Evolutionary conservation across 1,140 invertebrate species (phyloP), one percentile per base, ranked within the genome.

Genomic region (Oryctes rhinoceros): DNA sequence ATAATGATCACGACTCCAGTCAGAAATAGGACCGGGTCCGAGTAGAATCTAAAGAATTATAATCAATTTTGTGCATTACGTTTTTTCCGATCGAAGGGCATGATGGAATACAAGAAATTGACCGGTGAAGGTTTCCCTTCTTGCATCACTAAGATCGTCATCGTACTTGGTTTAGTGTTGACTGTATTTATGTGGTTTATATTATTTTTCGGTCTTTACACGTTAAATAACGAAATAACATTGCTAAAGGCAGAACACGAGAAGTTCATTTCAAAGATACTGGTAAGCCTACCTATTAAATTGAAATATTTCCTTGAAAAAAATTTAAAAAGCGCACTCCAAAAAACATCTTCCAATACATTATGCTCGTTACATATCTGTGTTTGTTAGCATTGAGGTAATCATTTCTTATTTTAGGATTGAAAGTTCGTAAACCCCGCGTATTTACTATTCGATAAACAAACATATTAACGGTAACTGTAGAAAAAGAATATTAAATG

Each of bases 1-100:
- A 67, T 67, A 67, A 67, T 67, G 65, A 67, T 67, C 65, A 24
- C 65, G 65, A 24, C 18, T 24, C 18, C 65, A 67, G 65, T 67
- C 65, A 67, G 65, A 67, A 67, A 67, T 67, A 67, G n/a, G 18
- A 67, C 18, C 18, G 65, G 13, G 20, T 35, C 4, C 65, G 65
- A 18, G 65, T 20, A 24, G 65, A 67, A 67, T 24, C 65, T 67
- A 24, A 67, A 67, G 65, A 35, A 67, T 67, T 67, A 13, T 67
- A n/a, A 20, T 20, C 65, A 67, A 67, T 18, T 67, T 67, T 20
- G 65, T 67, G 65, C 65, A 24, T 67, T 20, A 62, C 53, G 53
- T n/a, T 18, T 62, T n/a, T 62, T 13, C 53, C 13, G 13, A 20
- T 7, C 13, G 1, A 62, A 62, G 53, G 5, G 4, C n/a, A 53